Evolutionary conservation across 2,113 vertebrate genomes (phyloP), one percentile per base, ranked within the genome.

Genomic region (Microcebus ravelobensis): DNA sequence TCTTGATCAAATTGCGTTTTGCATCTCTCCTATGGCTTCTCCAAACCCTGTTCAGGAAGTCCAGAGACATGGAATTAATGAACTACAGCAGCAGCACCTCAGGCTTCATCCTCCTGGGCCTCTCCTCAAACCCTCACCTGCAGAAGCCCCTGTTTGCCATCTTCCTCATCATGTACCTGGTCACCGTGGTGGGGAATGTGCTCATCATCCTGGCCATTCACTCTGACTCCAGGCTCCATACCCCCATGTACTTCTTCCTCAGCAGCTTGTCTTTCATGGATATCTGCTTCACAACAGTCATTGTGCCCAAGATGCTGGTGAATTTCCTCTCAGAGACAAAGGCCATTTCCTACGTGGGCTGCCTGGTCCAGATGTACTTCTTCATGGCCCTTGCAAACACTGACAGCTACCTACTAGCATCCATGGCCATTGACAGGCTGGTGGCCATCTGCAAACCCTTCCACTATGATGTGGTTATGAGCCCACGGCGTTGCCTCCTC

Each of bases 381-480:
- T 98, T 97, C 57, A 93, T 98, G 55, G 93, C 95, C 1, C 97
- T 94, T 3, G 96, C 0, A 0, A 96, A 97, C 23, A 97, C 97
- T 1, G 96, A 98, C 77, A 98, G 97, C 83, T 98, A 97, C 83
- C 95, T 98, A 2, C 57, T 98, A 31, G 97, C 98, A 3, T 95
- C 96, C 0, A 98, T 98, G 97, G 97, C 97, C 50, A 89, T 97
- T 27, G 97, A 97, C 36, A 8, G 92, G 20, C 94, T 96, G 68
- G 65, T 93, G n/a, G 98, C 97, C 80, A 97, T 98, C 94, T 97
- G 96, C 90, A 87, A 90, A 42, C 98, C 97, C 15, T 83, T 98
- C 39, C 97, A 45, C 14, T 98, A 98, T 14, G 52, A 90, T 0
- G 6, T 76, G 7, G 59, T 87, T 8, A 97, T 98, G 97, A 98